These are phyloP conservation scores for Eledona agricola DNA, from an alignment of 2,888 invertebrate genomes.

Conservation along the genomic window DNA sequence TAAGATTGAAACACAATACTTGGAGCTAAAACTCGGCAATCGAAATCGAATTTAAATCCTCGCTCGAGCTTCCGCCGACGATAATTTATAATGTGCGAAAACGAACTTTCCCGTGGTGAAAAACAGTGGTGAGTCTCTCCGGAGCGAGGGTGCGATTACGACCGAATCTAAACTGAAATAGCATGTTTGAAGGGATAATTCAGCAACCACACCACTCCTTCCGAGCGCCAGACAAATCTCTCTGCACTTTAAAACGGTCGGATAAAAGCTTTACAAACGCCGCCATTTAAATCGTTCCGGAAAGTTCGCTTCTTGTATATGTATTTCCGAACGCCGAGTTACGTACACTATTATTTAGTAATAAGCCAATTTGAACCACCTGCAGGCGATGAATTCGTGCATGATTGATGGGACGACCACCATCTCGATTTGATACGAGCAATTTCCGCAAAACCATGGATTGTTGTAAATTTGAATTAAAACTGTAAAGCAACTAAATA, in stretches of 20 bases:
- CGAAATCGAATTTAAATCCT: conserved; percentile 22
- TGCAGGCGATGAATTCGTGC: conserved; percentile 21
- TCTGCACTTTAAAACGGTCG: conserved; percentile 15
- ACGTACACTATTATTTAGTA: conserved; percentile 27
- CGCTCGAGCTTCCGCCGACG: no score
- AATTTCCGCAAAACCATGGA: not conserved
- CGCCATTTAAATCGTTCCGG: conserved; percentile 11
- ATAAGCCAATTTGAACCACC: conserved; percentile 30
- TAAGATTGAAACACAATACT: conserved; percentile 21
- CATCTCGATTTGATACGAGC: no score
- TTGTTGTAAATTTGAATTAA: no score
- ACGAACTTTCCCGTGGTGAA: no score
- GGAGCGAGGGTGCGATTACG: conserved; percentile 19
- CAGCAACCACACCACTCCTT: conserved; percentile 17
- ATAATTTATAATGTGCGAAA: conserved; percentile 20
- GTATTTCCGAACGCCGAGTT: conserved; percentile 1
- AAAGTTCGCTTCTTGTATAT: conserved; percentile 8
- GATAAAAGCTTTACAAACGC: conserved; percentile 23
- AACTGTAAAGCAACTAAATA: no score
- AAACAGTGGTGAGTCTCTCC: conserved; percentile 10
- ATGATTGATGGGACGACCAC: conserved; percentile 24
- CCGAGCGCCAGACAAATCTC: conserved; percentile 27
- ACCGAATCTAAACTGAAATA: conserved; percentile 30
- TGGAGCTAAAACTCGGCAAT: conserved; percentile 14
- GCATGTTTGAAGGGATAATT: conserved; percentile 32